Conservation (phyloP, 2,888 invertebrate species). For the Dyspetes luteomarginatus region DNA sequence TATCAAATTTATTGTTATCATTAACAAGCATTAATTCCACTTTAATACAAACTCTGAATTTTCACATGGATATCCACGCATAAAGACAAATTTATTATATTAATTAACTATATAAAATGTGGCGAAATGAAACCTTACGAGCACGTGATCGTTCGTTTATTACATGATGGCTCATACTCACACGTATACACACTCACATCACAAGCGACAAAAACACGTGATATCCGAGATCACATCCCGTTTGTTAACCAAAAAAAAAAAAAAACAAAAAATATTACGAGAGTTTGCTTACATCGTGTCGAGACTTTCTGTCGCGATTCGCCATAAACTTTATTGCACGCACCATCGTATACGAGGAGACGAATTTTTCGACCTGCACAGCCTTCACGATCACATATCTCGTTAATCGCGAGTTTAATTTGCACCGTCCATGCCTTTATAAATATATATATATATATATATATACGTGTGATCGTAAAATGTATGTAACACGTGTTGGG, state of each 20-base stretch:
- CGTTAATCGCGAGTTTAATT: conserved; percentile 47
- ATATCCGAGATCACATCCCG: conserved; percentile 22
- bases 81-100: conserved; percentile 30
- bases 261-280: conserved; percentile 11
- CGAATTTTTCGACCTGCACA: conserved; percentile 43
- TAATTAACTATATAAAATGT: conserved; percentile 50
- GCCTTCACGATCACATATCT: background rate
- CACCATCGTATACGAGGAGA: conserved; percentile 5
- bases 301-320: conserved; percentile 42
- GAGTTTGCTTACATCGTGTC: background rate
- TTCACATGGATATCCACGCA: background rate
- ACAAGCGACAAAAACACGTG: too few species aligned
- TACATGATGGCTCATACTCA: background rate
- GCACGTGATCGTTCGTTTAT: conserved; percentile 17
- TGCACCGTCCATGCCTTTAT: background rate
- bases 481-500: background rate
- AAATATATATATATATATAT: too few species aligned
- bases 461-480: background rate
- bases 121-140: conserved; percentile 31
- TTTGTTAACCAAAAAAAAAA: background rate
- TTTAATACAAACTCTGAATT: conserved; percentile 6
- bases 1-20: conserved; percentile 1
- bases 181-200: too few species aligned
- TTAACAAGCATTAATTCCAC: conserved; percentile 28
- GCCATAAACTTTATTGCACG: conserved; percentile 51